These are phyloP conservation scores for Homalodisca vitripennis DNA, from an alignment of 1,140 invertebrate species.

Conservation along the genomic window DNA sequence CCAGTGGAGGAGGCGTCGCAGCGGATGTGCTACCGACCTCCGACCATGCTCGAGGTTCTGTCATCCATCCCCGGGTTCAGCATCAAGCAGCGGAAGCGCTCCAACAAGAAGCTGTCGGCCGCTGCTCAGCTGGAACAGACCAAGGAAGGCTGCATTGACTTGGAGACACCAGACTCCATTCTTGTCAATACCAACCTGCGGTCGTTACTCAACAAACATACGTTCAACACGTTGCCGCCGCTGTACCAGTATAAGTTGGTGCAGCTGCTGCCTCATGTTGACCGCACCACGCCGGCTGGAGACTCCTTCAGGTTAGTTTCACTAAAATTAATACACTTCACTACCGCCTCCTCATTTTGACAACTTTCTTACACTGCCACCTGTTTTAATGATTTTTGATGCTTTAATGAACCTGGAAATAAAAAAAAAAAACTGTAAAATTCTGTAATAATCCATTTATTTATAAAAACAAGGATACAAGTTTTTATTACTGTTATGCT, in stretches of 20 bases:
- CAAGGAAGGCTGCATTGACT: constrained; percentile 82
- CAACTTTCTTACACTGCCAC: too few relatives aligned
- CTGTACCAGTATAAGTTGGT: constrained; percentile 91
- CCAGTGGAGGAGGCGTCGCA: constrained; percentile 4
- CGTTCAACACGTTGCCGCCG: constrained; percentile 82
- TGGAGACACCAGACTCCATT: constrained; percentile 96
- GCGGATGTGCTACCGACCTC: constrained; percentile 35
- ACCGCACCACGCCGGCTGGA: constrained; percentile 56
- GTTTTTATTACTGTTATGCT: too few relatives aligned
- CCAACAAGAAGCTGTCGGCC: constrained; percentile 67
- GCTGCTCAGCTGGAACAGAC: constrained; percentile 90
- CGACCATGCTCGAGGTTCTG: constrained; percentile 82
- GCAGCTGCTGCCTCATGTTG: constrained; percentile 87
- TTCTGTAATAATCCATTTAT: too few relatives aligned
- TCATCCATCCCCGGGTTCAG: constrained; percentile 89
- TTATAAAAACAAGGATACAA: too few relatives aligned
- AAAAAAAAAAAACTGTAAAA: too few relatives aligned
- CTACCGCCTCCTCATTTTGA: too few relatives aligned
- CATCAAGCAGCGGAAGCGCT: constrained; percentile 72
- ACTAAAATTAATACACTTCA: too few relatives aligned
- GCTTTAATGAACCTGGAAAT: too few relatives aligned
- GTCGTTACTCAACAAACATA: constrained; percentile 85
- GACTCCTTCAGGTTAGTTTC: constrained; percentile 51
- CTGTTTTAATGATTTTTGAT: too few relatives aligned
- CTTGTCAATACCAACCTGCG: constrained; percentile 89